Evolutionary conservation across 2,888 invertebrate species (phyloP).

Genomic region (Neria commutata): DNA sequence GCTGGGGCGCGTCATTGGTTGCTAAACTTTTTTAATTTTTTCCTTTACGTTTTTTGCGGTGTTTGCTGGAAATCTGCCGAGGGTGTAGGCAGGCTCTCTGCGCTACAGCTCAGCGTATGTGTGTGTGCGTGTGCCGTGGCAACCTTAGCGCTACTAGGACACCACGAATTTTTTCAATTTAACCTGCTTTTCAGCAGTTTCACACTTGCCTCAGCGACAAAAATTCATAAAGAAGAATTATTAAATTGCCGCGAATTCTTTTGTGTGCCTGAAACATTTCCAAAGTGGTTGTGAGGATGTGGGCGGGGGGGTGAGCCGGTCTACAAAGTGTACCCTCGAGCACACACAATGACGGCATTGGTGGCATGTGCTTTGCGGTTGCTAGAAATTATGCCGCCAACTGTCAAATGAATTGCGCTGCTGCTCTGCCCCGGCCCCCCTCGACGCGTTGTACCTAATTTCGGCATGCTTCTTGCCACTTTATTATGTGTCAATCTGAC

Average conservation of each 20-base stretch:
- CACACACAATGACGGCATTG: too few relatives aligned
- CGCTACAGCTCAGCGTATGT: background rate
- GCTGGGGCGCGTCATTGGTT: constrained; percentile 21
- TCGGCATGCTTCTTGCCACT: constrained; percentile 34
- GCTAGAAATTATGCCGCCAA: constrained; percentile 10
- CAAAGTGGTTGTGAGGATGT: background rate
- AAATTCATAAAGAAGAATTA: too few relatives aligned
- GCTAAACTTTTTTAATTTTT: constrained; percentile 13
- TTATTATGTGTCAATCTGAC: constrained; percentile 53
- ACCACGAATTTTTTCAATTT: background rate
- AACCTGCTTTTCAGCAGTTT: too few relatives aligned
- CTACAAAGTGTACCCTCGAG: too few relatives aligned
- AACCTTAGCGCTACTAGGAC: background rate
- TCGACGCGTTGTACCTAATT: constrained; percentile 45
- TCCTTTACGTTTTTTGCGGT: background rate
- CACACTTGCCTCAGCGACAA: too few relatives aligned
- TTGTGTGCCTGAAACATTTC: constrained; percentile 42
- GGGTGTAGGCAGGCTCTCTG: background rate
- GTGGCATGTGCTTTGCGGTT: constrained; percentile 13
- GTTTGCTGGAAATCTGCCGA: too few relatives aligned
- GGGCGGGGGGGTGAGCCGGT: too few relatives aligned
- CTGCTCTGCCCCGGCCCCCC: background rate
- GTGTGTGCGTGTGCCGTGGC: too few relatives aligned
- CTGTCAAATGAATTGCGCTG: background rate
- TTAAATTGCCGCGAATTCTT: constrained; percentile 50